Conservation (phyloP, 2,797 vertebrate genomes). For the Rhynchotus rufescens region DNA sequence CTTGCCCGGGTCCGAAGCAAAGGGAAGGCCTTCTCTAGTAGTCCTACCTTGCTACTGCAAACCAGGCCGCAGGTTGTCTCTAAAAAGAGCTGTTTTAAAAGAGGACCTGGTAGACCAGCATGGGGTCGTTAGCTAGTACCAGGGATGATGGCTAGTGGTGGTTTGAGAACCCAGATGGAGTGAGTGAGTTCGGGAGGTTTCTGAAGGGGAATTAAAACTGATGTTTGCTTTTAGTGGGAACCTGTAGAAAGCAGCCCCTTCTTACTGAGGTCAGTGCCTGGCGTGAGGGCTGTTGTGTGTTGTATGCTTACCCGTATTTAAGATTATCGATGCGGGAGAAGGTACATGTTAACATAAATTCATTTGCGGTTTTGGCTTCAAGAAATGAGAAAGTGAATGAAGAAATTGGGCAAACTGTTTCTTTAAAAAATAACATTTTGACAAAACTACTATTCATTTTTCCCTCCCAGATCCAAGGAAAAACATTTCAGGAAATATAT, state of each 20-base stretch:
- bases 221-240: background rate
- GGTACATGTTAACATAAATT: background rate
- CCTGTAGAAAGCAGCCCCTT: background rate
- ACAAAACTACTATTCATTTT: background rate
- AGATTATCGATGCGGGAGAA: background rate
- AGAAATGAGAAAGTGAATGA: background rate
- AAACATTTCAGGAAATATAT: background rate
- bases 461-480: background rate
- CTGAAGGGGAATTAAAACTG: background rate
- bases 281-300: background rate
- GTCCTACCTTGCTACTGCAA: background rate
- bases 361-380: background rate
- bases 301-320: background rate
- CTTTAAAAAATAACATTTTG: background rate
- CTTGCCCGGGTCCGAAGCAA: background rate
- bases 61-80: background rate
- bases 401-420: background rate
- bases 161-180: background rate
- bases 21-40: background rate
- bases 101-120: background rate
- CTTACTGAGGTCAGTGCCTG: background rate
- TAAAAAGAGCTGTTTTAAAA: background rate
- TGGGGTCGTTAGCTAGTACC: background rate
- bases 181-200: background rate
- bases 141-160: background rate